These are phyloP conservation scores for Amblyornis subalaris DNA, from an alignment of 2,113 vertebrate genomes.

Conservation along the genomic window DNA sequence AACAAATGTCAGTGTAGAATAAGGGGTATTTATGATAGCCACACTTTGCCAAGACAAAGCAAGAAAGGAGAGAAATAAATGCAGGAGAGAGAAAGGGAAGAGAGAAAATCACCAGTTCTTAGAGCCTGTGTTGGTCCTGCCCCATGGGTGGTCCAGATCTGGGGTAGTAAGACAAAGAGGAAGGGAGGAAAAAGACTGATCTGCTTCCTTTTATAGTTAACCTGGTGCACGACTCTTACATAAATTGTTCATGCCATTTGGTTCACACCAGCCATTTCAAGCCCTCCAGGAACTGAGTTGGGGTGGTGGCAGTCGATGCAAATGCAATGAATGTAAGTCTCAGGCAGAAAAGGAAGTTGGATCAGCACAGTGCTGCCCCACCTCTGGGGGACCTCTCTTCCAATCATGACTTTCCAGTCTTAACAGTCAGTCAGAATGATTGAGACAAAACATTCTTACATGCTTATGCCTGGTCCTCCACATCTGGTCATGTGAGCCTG, in stretches of 20 bases:
- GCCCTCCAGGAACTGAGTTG: neutral
- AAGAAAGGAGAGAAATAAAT: neutral
- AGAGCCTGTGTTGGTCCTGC: neutral
- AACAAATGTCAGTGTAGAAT: neutral
- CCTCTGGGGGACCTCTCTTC: neutral
- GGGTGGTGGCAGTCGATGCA: neutral
- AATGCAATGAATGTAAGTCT: neutral
- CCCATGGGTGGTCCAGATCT: neutral
- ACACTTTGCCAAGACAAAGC: neutral
- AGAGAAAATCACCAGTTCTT: neutral
- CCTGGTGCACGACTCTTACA: neutral
- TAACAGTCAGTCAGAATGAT: neutral
- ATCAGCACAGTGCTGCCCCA: neutral
- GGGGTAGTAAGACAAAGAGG: neutral
- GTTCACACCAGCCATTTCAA: neutral
- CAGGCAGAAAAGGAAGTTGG: neutral
- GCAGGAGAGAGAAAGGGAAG: neutral
- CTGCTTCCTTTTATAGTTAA: neutral
- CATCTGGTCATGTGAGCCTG: neutral
- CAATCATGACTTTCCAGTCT: neutral
- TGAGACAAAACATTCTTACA: neutral
- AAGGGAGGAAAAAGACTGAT: neutral
- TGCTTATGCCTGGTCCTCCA: neutral
- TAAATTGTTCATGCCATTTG: neutral
- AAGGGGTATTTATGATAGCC: neutral